A percentile compares a stretch with the other conserved stretches of the same genome.
Evolutionary conservation across 2,888 invertebrate species (phyloP).

Genomic region (Ochropleura plecta): DNA sequence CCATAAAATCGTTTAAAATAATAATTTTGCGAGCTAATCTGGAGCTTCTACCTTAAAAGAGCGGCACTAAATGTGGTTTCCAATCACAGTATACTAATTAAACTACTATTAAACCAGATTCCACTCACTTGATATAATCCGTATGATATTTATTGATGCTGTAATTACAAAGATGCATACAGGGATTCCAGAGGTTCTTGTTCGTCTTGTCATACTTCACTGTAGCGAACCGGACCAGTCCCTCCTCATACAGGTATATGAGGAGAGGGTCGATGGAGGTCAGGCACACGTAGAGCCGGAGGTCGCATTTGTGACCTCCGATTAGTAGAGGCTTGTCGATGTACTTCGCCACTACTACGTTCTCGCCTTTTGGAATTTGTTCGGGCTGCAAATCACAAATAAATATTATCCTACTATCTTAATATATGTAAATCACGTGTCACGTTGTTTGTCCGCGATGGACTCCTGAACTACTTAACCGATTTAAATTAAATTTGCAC

Average conservation of each 20-base stretch:
- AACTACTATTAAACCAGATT: not conserved
- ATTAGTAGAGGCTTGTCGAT: slow-evolving; percentile 96
- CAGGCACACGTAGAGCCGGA: slow-evolving; percentile 98
- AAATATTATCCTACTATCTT: no score
- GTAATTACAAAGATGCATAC: slow-evolving; percentile 99
- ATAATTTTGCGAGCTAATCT: no score
- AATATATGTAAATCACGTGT: no score
- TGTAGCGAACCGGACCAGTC: slow-evolving; percentile 98
- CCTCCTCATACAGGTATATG: slow-evolving; percentile 98
- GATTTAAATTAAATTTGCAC: no score
- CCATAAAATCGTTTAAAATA: no score
- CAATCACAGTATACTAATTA: no score
- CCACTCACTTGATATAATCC: slow-evolving; percentile 97
- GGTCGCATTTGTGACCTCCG: slow-evolving; percentile 98
- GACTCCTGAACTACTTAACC: no score
- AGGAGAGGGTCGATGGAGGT: slow-evolving; percentile 98
- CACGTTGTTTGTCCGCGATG: no score
- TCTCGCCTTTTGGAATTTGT: slow-evolving; percentile 97
- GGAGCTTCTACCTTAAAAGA: no score
- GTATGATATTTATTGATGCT: slow-evolving; percentile 99
- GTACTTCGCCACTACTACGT: slow-evolving; percentile 97
- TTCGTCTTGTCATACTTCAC: slow-evolving; percentile 98
- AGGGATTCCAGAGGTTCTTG: slow-evolving; percentile 98
- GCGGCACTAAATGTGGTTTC: no score
- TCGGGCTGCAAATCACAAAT: slow-evolving; percentile 91